Evolutionary conservation across 2,113 vertebrate species (phyloP).

Genomic region (Pungitius pungitius): DNA sequence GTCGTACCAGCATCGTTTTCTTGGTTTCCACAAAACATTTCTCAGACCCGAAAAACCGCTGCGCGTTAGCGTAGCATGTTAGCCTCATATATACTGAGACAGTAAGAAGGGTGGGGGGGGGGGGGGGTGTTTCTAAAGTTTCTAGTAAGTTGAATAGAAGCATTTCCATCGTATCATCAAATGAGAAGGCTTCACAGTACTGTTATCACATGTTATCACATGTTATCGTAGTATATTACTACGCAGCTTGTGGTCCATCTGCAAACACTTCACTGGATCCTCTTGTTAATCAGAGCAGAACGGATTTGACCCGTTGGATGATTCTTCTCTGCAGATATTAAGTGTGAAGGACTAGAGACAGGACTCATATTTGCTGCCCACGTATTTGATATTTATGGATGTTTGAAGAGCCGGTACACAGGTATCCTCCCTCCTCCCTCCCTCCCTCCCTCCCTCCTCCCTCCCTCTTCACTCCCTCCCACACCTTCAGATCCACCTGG

Average conservation of each 20-base stretch:
- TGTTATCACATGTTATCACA: neutral
- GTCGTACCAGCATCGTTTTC: neutral
- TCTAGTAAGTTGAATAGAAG: neutral
- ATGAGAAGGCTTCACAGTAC: too few relatives aligned
- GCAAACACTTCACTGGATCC: slow-evolving; percentile 8
- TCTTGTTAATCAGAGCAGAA: slow-evolving; percentile 34
- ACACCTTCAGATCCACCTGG: slow-evolving; percentile 40
- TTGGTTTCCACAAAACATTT: neutral
- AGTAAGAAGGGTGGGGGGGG: too few relatives aligned
- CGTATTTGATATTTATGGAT: slow-evolving; percentile 44
- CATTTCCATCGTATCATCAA: neutral
- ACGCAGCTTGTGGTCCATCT: slow-evolving; percentile 25
- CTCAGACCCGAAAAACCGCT: too few relatives aligned
- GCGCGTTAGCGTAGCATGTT: too few relatives aligned
- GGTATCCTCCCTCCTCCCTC: slow-evolving; percentile 17
- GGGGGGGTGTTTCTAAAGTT: too few relatives aligned
- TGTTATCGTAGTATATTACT: neutral
- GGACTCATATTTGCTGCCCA: slow-evolving; percentile 18
- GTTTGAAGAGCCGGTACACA: neutral
- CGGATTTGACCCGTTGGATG: slow-evolving; percentile 35
- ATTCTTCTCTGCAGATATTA: neutral
- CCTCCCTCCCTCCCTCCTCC: slow-evolving; percentile 33
- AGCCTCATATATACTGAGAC: too few relatives aligned
- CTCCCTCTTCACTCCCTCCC: slow-evolving; percentile 23
- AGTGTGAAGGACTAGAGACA: neutral